Evolutionary conservation across 2,113 vertebrate species (phyloP).

Genomic region (Vidua chalybeata): DNA sequence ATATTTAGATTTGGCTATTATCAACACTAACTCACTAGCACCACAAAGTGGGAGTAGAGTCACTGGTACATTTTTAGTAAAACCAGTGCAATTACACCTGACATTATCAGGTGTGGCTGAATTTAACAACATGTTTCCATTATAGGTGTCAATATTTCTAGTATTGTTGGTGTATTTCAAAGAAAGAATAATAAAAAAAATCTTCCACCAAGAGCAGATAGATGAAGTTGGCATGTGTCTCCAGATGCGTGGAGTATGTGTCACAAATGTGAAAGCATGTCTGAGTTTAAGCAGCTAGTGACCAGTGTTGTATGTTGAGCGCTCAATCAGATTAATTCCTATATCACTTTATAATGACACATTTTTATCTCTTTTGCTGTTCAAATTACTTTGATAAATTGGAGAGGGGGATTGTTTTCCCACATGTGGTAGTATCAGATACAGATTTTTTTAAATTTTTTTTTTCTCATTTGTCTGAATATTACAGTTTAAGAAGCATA

Average conservation of each 20-base stretch:
- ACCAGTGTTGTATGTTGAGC: constrained; percentile 8
- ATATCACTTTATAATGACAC: constrained; percentile 5
- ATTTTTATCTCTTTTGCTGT: constrained; percentile 50
- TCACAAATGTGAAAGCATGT: not conserved
- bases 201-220: not conserved
- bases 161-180: not conserved
- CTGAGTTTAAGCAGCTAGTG: constrained; percentile 20
- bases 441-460: not conserved
- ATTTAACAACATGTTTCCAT: not conserved
- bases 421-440: not conserved
- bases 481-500: constrained; percentile 21
- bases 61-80: not conserved
- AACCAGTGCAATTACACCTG: not conserved
- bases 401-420: not conserved
- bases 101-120: not conserved
- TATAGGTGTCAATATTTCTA: not conserved
- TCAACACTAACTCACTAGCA: constrained; percentile 11
- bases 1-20: constrained; percentile 1
- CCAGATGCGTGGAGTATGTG: not conserved
- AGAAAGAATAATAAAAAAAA: not conserved
- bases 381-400: constrained; percentile 47
- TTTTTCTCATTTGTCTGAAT: not conserved
- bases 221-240: not conserved
- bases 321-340: constrained; percentile 39
- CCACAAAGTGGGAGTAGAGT: constrained; percentile 15